A percentile compares a stretch with the other conserved stretches of the same genome.
These are phyloP conservation scores for Melanerpes aurifrons DNA, from an alignment of 2,113 vertebrate species.

Conservation along the genomic window DNA sequence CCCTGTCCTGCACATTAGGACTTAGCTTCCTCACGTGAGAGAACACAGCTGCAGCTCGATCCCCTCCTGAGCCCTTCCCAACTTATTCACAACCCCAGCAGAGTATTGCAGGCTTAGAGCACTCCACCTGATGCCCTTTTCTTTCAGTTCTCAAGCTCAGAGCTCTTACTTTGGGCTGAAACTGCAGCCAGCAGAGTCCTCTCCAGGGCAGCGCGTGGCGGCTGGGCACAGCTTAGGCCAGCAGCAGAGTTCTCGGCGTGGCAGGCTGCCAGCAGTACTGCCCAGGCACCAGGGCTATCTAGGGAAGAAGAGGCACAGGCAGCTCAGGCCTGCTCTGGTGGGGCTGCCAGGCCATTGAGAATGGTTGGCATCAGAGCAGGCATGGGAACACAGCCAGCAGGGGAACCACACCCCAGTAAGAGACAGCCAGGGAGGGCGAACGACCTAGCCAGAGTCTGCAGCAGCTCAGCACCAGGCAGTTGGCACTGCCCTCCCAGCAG, in stretches of 20 bases:
- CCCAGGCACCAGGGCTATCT: slow-evolving; percentile 93
- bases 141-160: neutral
- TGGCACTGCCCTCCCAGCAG: neutral
- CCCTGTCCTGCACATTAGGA: neutral
- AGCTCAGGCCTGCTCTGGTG: neutral
- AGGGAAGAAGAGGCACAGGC: neutral
- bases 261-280: slow-evolving; percentile 91
- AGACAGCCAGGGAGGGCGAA: neutral
- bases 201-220: slow-evolving; percentile 76
- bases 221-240: slow-evolving; percentile 76
- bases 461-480: neutral
- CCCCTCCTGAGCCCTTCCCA: neutral
- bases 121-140: neutral
- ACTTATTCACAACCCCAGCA: neutral
- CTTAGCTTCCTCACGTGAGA: neutral
- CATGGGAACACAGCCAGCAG: neutral
- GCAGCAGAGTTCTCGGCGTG: slow-evolving; percentile 86
- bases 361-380: neutral
- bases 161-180: slow-evolving; percentile 87
- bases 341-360: neutral
- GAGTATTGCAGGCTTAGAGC: neutral
- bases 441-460: neutral
- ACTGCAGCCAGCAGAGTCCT: slow-evolving; percentile 82
- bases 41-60: neutral
- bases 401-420: neutral